phyloP scores from a whole-genome alignment of 2,888 invertebrate genomes.

The Nasonovia ribisnigri region DNA sequence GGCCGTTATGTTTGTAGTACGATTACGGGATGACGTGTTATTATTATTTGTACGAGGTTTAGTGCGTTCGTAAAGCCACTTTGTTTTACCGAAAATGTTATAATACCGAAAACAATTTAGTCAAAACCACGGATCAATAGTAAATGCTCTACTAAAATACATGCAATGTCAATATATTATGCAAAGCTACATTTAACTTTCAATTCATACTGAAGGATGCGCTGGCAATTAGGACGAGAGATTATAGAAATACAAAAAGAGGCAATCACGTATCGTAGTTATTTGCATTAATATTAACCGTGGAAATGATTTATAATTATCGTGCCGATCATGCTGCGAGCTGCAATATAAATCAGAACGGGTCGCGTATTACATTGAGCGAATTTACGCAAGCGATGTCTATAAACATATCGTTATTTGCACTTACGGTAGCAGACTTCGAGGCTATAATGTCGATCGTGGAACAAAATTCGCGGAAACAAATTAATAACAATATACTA shows the following conservation, averaged over 20 bases:
- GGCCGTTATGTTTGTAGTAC: neutral
- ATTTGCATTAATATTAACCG: neutral
- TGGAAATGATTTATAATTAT: neutral
- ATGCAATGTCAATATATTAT: neutral
- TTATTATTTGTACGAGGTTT: conserved; percentile 22
- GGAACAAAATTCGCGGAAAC: neutral
- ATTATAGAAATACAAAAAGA: neutral
- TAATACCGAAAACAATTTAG: neutral
- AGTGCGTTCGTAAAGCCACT: neutral
- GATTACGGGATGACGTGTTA: neutral
- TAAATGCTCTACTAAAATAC: neutral
- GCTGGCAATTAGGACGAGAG: neutral
- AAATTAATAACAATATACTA: neutral
- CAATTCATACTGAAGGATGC: neutral
- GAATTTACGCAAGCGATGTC: neutral
- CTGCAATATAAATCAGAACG: neutral
- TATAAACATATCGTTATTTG: neutral
- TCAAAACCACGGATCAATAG: neutral
- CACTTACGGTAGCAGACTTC: neutral
- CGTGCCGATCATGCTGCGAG: neutral
- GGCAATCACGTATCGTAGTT: neutral
- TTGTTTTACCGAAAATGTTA: neutral
- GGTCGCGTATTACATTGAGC: neutral
- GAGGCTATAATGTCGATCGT: neutral
- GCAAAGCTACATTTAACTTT: neutral